A percentile compares a stretch with the other conserved stretches of the same genome.
Evolutionary conservation across 2,113 vertebrate species (phyloP).

Genomic region (Verasper variegatus): DNA sequence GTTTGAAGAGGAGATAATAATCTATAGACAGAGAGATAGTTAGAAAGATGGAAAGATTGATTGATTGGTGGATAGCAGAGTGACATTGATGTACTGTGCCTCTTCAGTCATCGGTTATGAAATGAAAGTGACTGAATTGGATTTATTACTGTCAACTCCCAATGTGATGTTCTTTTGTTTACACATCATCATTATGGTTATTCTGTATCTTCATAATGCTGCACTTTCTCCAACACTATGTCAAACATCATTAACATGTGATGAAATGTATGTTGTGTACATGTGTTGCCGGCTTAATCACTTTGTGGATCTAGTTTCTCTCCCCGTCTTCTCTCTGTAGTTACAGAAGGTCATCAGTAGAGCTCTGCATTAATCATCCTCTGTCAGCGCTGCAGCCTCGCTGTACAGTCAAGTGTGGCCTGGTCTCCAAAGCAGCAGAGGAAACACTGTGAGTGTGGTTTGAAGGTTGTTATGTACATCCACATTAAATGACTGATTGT

Average conservation of each 20-base stretch:
- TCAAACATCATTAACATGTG: conserved; percentile 65
- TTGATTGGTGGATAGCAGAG: too few relatives aligned
- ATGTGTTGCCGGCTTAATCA: conserved; percentile 37
- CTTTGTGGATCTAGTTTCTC: conserved; percentile 48
- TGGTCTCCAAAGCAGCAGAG: neutral
- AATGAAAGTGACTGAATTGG: conserved; percentile 40
- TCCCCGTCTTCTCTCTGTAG: conserved; percentile 37
- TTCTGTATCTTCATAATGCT: conserved; percentile 18
- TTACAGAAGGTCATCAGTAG: conserved; percentile 62
- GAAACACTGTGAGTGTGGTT: neutral
- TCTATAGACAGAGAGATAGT: too few relatives aligned
- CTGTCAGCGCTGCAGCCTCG: conserved; percentile 30
- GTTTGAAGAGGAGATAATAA: too few relatives aligned
- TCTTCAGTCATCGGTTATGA: neutral
- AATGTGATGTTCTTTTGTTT: conserved; percentile 26
- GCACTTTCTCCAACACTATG: conserved; percentile 31
- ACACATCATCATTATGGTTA: conserved; percentile 27
- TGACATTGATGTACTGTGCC: neutral
- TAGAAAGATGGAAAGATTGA: too few relatives aligned
- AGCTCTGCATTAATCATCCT: conserved; percentile 54
- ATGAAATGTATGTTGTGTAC: conserved; percentile 28
- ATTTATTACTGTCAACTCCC: conserved; percentile 12
- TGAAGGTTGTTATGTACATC: conserved; percentile 36
- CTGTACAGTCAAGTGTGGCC: conserved; percentile 43
- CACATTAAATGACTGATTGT: neutral